Percentiles rank a stretch among this genome's conserved stretches.
Conservation (phyloP, 1,140 invertebrate species). For the Ooceraea biroi region DNA sequence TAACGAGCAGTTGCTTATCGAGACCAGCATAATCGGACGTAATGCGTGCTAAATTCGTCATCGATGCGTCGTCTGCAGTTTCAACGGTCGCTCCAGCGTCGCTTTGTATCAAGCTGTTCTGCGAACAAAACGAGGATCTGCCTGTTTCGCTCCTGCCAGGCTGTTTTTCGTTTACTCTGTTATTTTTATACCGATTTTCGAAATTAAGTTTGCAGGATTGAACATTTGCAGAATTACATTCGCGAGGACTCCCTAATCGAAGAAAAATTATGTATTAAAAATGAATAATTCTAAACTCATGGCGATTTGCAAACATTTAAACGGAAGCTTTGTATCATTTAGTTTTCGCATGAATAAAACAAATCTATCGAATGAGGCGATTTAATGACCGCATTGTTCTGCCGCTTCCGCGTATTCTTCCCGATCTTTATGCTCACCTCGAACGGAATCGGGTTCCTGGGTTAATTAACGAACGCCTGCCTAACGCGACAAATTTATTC, state of each 20-base stretch:
- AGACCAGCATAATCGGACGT: slow-evolving; percentile 14
- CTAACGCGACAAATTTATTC: not conserved
- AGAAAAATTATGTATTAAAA: not conserved
- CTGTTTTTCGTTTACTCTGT: not conserved
- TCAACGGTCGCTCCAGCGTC: not conserved
- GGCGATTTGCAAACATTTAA: slow-evolving; percentile 20
- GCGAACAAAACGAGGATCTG: not conserved
- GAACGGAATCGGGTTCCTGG: not conserved
- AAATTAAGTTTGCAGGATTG: no score
- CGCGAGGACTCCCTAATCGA: not conserved
- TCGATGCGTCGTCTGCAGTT: slow-evolving; percentile 6
- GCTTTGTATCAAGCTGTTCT: not conserved
- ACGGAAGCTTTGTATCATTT: not conserved
- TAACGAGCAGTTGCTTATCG: slow-evolving; percentile 40
- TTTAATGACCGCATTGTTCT: not conserved
- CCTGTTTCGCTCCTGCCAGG: not conserved
- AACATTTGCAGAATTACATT: no score
- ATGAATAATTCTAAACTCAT: not conserved
- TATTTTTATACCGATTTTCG: not conserved
- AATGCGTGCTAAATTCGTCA: slow-evolving; percentile 1
- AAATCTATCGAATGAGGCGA: not conserved
- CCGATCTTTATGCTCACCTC: not conserved
- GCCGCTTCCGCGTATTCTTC: not conserved
- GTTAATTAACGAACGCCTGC: not conserved
- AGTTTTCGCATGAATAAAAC: not conserved